Evolutionary conservation across 2,888 invertebrate species (phyloP).

Genomic region (Trichopria drosophilae): DNA sequence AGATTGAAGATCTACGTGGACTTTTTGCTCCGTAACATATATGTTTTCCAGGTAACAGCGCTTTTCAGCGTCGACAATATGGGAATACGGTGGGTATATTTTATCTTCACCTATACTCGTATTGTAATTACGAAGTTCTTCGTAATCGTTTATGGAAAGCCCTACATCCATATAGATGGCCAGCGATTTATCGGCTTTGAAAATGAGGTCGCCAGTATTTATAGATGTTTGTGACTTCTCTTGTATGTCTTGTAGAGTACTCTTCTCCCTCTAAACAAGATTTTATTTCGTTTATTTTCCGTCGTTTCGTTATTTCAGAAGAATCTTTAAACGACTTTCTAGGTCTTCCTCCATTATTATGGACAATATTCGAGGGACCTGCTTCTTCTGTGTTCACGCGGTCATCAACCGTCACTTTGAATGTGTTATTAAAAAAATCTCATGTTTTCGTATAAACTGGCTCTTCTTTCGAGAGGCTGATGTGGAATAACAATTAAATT

Average conservation of each 20-base stretch:
- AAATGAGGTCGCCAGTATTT: background rate
- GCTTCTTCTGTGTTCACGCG: too few species aligned
- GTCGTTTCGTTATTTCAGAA: background rate
- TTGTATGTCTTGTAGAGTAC: background rate
- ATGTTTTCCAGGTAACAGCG: conserved; percentile 38
- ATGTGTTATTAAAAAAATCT: background rate
- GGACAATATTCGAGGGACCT: background rate
- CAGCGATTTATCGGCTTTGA: background rate
- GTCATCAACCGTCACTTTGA: background rate
- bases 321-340: background rate
- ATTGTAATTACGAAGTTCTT: background rate
- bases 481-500: background rate
- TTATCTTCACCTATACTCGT: background rate
- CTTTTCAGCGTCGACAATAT: conserved; percentile 31
- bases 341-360: background rate
- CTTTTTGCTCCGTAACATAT: conserved; percentile 32
- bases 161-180: too few species aligned
- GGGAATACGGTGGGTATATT: background rate
- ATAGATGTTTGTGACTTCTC: background rate
- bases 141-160: too few species aligned
- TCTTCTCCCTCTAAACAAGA: background rate
- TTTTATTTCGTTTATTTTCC: background rate
- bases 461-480: too few species aligned
- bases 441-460: background rate
- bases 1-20: conserved; percentile 35